These are phyloP conservation scores for Eleutherodactylus coqui DNA, from an alignment of 2,797 vertebrate species.

Conservation along the genomic window DNA sequence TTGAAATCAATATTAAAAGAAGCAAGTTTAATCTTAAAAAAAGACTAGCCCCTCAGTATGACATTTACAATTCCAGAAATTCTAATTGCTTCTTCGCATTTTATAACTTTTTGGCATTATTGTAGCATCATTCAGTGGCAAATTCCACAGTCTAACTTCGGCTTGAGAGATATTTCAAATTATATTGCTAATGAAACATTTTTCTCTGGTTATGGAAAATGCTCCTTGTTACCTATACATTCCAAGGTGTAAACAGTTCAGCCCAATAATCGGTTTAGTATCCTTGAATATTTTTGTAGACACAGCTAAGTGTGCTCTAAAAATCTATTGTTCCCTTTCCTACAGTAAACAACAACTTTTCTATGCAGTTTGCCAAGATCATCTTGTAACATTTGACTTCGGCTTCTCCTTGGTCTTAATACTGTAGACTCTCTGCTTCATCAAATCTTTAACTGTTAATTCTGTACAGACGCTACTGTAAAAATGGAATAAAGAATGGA, in stretches of 20 bases:
- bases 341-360: not conserved
- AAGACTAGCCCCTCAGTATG: not conserved
- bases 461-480: no score
- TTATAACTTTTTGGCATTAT: not conserved
- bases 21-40: not conserved
- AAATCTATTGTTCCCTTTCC: not conserved
- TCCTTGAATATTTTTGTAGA: not conserved
- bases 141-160: not conserved
- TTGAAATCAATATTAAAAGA: no score
- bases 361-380: no score
- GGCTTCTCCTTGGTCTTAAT: no score
- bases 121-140: not conserved
- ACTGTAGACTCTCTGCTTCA: no score
- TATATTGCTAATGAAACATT: not conserved
- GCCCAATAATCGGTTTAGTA: not conserved
- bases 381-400: no score
- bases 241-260: slow-evolving; percentile 5
- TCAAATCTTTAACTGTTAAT: no score
- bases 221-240: not conserved
- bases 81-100: not conserved
- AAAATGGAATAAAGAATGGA: no score
- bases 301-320: not conserved
- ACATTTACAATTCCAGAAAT: not conserved
- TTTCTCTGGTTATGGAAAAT: not conserved
- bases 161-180: not conserved